These are phyloP conservation scores for Lepidothrix coronata DNA, from an alignment of 2,113 vertebrate genomes.

Conservation along the genomic window DNA sequence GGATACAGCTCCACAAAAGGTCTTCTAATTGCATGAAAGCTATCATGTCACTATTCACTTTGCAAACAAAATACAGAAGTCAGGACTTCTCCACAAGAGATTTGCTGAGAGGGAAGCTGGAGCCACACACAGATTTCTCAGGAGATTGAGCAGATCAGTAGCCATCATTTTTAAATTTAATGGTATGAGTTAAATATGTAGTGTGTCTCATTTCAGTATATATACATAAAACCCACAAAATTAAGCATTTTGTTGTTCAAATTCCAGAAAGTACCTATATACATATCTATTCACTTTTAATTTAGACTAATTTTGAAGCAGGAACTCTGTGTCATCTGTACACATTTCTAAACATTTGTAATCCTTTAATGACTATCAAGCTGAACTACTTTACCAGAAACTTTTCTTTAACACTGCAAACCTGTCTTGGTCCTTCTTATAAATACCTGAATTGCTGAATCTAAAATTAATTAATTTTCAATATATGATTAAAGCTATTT, in stretches of 20 bases:
- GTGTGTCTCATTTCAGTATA: background rate
- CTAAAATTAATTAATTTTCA: background rate
- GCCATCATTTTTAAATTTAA: background rate
- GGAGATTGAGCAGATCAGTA: background rate
- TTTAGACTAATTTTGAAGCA: background rate
- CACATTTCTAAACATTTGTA: background rate
- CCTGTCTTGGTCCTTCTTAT: background rate
- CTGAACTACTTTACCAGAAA: background rate
- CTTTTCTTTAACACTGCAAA: background rate
- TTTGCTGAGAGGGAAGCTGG: background rate
- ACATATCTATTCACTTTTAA: background rate
- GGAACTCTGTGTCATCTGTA: background rate
- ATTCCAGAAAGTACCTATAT: background rate
- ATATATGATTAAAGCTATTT: background rate
- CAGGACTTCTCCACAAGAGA: background rate
- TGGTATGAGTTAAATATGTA: background rate
- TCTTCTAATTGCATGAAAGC: background rate
- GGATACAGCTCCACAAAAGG: background rate
- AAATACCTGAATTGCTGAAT: background rate
- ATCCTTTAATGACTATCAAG: background rate
- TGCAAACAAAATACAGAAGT: background rate
- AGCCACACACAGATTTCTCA: background rate
- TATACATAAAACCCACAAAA: background rate
- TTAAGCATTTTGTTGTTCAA: background rate
- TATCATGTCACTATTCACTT: accelerated